phyloP scores from a whole-genome alignment of 1,140 invertebrate genomes.

The Zaprionus lachaisei region DNA sequence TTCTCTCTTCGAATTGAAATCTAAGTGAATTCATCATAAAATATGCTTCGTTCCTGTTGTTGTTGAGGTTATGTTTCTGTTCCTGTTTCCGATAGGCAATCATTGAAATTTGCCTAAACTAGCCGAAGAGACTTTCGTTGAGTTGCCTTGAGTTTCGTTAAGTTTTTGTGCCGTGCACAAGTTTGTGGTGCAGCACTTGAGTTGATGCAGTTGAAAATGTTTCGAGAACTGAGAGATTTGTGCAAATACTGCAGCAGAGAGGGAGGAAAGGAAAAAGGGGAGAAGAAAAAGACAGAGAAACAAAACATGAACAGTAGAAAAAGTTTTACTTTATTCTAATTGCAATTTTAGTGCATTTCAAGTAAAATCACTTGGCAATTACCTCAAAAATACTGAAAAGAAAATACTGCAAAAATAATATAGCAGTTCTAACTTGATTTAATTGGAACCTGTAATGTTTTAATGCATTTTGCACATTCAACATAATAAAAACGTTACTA shows the following conservation, averaged over 20 bases:
- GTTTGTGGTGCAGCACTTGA: neutral
- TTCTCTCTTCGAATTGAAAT: too few relatives aligned
- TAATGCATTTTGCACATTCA: too few relatives aligned
- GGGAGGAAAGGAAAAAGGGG: too few relatives aligned
- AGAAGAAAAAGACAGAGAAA: too few relatives aligned
- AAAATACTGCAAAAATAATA: neutral
- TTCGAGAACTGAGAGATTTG: neutral
- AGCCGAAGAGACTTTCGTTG: neutral
- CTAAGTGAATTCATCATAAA: neutral
- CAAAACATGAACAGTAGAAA: too few relatives aligned
- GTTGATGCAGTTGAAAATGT: neutral
- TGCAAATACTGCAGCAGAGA: too few relatives aligned
- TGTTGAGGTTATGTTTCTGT: neutral
- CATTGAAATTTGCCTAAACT: slow-evolving; percentile 15
- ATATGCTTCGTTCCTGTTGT: neutral
- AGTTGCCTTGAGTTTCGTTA: neutral
- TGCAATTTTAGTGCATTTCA: too few relatives aligned
- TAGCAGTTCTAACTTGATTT: too few relatives aligned
- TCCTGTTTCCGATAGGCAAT: slow-evolving; percentile 12
- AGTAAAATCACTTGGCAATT: neutral
- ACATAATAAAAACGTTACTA: too few relatives aligned
- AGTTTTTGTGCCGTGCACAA: neutral
- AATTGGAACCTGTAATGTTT: too few relatives aligned
- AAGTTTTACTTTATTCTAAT: too few relatives aligned
- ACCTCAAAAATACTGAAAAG: neutral